phyloP scores from a whole-genome alignment of 2,113 vertebrate species.

The Pao palembangensis region DNA sequence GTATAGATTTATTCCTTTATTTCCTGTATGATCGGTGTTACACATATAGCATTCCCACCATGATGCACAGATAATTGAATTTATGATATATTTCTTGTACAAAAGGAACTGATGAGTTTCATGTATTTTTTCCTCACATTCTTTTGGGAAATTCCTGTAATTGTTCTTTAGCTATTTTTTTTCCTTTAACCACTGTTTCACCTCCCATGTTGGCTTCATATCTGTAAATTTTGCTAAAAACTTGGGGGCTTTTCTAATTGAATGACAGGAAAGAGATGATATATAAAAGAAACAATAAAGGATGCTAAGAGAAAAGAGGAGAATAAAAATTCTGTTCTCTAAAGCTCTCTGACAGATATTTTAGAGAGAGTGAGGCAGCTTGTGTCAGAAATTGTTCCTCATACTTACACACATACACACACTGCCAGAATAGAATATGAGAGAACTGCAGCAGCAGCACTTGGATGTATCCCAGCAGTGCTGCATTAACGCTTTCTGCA shows the following conservation, averaged over 20 bases:
- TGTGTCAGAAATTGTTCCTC: constrained; percentile 56
- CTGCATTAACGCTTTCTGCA: constrained; percentile 64
- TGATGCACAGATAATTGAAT: no score
- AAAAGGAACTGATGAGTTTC: no score
- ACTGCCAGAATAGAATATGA: constrained; percentile 70
- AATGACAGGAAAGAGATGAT: constrained; percentile 13
- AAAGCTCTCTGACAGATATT: constrained; percentile 44
- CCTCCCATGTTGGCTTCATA: no score
- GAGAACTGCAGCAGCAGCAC: constrained; percentile 67
- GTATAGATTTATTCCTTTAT: no score
- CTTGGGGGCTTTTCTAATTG: neutral
- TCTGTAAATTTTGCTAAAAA: no score
- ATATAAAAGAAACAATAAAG: neutral
- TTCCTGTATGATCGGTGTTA: no score
- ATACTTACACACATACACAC: constrained; percentile 12
- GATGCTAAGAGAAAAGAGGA: constrained; percentile 5
- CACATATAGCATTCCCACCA: no score
- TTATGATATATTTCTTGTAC: no score
- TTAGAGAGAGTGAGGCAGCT: constrained; percentile 50
- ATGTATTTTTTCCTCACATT: no score
- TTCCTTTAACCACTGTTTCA: no score
- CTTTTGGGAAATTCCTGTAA: no score
- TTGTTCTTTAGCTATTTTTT: no score
- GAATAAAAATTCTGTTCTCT: constrained; percentile 13
- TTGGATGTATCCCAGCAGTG: constrained; percentile 65